phyloP scores from a whole-genome alignment of 2,797 vertebrate species.

The Liasis olivaceus region DNA sequence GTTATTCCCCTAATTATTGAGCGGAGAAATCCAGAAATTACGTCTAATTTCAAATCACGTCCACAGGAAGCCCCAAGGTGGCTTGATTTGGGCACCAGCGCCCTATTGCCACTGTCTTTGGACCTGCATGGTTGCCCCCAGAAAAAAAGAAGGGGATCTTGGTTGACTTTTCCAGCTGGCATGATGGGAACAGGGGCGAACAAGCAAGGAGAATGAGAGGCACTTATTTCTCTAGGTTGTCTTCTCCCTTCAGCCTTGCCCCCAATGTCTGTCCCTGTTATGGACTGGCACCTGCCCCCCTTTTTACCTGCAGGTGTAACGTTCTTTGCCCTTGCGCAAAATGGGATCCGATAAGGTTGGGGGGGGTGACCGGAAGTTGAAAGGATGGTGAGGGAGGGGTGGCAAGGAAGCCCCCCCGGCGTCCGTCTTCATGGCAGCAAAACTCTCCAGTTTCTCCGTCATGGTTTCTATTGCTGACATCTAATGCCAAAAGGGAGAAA shows the following conservation, averaged over 20 bases:
- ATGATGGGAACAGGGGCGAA: background rate
- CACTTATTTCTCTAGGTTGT: background rate
- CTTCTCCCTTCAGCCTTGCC: background rate
- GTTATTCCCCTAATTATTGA: too few species aligned
- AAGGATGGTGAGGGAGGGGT: constrained; percentile 92
- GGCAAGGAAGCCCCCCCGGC: constrained; percentile 84
- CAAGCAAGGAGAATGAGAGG: background rate
- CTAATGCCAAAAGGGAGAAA: constrained; percentile 62
- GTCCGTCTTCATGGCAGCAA: constrained; percentile 91
- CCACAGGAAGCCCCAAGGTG: too few species aligned
- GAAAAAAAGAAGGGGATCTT: background rate
- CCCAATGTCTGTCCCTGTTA: background rate
- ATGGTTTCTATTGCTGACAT: constrained; percentile 99
- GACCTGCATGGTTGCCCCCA: too few species aligned
- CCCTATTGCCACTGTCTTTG: too few species aligned
- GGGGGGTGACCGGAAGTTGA: constrained; percentile 94
- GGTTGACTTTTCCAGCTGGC: background rate
- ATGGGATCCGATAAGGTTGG: constrained; percentile 96
- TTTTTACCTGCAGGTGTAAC: constrained; percentile 94
- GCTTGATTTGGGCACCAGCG: too few species aligned
- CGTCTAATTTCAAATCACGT: too few species aligned
- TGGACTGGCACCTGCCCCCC: rapidly evolving
- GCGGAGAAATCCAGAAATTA: too few species aligned
- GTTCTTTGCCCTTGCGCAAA: constrained; percentile 98
- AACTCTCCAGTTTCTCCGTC: constrained; percentile 97